A percentile compares a stretch with the other conserved stretches of the same genome.
These are phyloP conservation scores for Drosophila ambigua DNA, from an alignment of 1,140 invertebrate species.

Conservation along the genomic window DNA sequence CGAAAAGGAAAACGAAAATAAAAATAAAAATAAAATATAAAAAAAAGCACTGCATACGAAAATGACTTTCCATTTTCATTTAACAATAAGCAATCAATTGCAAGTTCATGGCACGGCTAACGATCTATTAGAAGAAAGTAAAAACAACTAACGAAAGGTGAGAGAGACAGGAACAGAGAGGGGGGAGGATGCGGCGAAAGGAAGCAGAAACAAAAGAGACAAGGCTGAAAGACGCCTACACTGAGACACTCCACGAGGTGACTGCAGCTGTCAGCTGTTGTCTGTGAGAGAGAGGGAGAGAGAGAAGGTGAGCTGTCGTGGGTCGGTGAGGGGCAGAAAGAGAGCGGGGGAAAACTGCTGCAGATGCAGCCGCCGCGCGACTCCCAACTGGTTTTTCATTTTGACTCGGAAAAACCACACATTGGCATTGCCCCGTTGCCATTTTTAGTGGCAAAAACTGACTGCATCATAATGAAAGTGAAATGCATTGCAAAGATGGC, in stretches of 20 bases:
- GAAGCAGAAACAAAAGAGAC: constrained; percentile 7
- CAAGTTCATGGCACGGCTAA: constrained; percentile 79
- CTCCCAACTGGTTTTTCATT: constrained; percentile 76
- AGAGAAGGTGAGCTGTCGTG: constrained; percentile 5
- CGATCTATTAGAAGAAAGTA: constrained; percentile 82
- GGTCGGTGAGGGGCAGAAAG: neutral
- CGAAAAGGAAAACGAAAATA: constrained; percentile 46
- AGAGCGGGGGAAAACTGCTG: constrained; percentile 26
- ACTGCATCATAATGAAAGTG: constrained; percentile 82
- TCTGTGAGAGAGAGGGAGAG: constrained; percentile 32
- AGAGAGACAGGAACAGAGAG: constrained; percentile 47
- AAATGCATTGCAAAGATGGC: constrained; percentile 80
- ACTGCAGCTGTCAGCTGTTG: constrained; percentile 76
- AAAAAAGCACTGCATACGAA: constrained; percentile 59
- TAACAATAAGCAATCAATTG: constrained; percentile 82
- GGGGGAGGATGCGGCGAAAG: neutral
- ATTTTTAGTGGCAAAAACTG: constrained; percentile 81
- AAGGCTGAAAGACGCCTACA: constrained; percentile 39
- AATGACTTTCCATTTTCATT: constrained; percentile 82
- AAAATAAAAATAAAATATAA: constrained; percentile 22
- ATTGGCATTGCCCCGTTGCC: constrained; percentile 73
- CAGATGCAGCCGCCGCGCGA: constrained; percentile 17
- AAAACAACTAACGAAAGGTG: constrained; percentile 75
- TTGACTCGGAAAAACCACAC: constrained; percentile 79
- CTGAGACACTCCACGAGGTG: constrained; percentile 47